A percentile compares a stretch with the other conserved stretches of the same genome.
These are phyloP conservation scores for Struthio camelus DNA, from an alignment of 2,113 vertebrate genomes.

Conservation along the genomic window DNA sequence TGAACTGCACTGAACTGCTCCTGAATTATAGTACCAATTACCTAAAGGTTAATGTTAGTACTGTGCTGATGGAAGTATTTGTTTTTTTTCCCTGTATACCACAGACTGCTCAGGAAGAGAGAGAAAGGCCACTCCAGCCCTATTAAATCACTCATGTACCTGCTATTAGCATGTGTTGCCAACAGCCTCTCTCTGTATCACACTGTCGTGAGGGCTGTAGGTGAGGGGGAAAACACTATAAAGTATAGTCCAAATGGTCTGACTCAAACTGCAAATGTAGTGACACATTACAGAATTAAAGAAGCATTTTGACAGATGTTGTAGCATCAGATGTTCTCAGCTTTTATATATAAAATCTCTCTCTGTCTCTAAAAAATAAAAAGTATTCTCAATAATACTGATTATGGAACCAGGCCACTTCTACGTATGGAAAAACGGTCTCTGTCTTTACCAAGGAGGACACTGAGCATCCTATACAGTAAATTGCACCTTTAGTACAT, in stretches of 20 bases:
- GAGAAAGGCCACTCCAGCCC: not conserved
- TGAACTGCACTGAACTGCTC: not conserved
- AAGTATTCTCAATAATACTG: not conserved
- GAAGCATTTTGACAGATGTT: not conserved
- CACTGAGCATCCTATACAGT: not conserved
- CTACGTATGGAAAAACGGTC: not conserved
- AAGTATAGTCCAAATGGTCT: not conserved
- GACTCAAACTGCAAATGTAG: not conserved
- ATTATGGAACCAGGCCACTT: not conserved
- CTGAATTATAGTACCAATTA: constrained; percentile 29
- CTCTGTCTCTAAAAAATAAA: not conserved
- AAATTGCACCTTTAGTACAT: not conserved
- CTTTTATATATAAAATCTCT: not conserved
- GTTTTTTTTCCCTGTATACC: not conserved
- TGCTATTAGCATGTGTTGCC: not conserved
- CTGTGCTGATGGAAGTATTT: not conserved
- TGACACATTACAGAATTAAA: not conserved
- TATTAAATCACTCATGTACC: not conserved
- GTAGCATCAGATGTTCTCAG: not conserved
- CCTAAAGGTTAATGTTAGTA: constrained; percentile 41
- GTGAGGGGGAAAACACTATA: not conserved
- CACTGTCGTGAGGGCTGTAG: rapidly evolving
- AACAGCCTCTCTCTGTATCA: not conserved
- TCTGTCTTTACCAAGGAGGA: not conserved
- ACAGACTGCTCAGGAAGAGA: not conserved